Evolutionary conservation across 2,888 invertebrate genomes (phyloP).

Genomic region (Ecdyonurus torrentis): DNA sequence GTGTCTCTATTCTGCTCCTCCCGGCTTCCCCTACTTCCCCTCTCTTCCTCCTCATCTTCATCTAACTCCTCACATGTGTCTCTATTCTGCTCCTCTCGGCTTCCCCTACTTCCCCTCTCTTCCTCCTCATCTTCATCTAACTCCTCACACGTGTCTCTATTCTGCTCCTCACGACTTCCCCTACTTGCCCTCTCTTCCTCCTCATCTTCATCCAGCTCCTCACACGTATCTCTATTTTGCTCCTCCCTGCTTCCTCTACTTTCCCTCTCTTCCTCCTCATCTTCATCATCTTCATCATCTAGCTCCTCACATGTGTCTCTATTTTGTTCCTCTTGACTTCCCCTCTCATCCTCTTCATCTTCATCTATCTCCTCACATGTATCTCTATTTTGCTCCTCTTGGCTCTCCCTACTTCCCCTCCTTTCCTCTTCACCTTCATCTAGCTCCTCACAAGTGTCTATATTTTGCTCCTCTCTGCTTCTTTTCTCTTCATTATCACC

Average conservation of each 20-base stretch:
- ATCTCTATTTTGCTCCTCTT: neutral
- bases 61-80: constrained; percentile 43
- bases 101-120: constrained; percentile 25
- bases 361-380: neutral
- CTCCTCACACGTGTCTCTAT: constrained; percentile 38
- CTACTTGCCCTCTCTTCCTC: neutral
- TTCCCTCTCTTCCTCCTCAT: constrained; percentile 22
- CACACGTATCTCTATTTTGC: constrained; percentile 43
- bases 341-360: neutral
- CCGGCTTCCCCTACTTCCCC: constrained; percentile 18
- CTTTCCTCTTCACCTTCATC: constrained; percentile 46
- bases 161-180: constrained; percentile 25
- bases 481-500: neutral
- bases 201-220: constrained; percentile 26
- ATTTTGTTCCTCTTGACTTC: too few relatives aligned
- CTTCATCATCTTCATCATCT: neutral
- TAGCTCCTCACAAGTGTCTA: constrained; percentile 36
- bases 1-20: too few relatives aligned
- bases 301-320: too few relatives aligned
- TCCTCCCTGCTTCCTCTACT: constrained; percentile 39
- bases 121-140: constrained; percentile 46
- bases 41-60: constrained; percentile 42
- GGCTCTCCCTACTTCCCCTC: constrained; percentile 32
- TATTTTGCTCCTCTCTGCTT: constrained; percentile 5
- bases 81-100: constrained; percentile 29